phyloP scores from a whole-genome alignment of 2,797 vertebrate genomes.

The Diplodus sargus region DNA sequence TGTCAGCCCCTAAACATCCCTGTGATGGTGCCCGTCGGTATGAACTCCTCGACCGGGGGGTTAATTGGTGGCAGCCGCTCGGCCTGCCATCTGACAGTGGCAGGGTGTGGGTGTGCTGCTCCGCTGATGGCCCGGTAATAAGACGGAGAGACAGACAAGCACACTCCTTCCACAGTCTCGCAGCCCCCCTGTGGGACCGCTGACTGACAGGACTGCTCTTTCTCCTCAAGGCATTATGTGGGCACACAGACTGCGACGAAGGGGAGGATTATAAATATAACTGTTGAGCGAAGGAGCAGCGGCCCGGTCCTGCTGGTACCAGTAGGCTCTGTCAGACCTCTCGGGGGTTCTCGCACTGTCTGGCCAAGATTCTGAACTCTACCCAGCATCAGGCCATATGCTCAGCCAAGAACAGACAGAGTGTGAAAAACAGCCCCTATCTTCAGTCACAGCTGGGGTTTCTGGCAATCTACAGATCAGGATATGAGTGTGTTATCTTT shows the following conservation, averaged over 20 bases:
- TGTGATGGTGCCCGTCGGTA: slow-evolving; percentile 47
- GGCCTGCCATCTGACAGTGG: slow-evolving; percentile 61
- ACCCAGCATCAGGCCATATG: slow-evolving; percentile 9
- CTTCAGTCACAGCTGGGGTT: slow-evolving; percentile 12
- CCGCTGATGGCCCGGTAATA: slow-evolving; percentile 70
- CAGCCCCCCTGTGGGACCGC: slow-evolving; percentile 41
- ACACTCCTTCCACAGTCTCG: slow-evolving; percentile 41
- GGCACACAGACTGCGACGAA: slow-evolving; percentile 24
- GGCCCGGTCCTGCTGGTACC: slow-evolving; percentile 31
- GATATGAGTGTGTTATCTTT: neutral
- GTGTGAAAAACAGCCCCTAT: slow-evolving; percentile 20
- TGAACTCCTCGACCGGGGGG: slow-evolving; percentile 60
- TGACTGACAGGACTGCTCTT: slow-evolving; percentile 73
- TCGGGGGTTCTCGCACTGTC: slow-evolving; percentile 1
- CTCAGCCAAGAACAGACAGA: slow-evolving; percentile 26
- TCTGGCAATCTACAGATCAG: slow-evolving; percentile 1
- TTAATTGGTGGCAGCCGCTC: slow-evolving; percentile 78
- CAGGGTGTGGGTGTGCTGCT: slow-evolving; percentile 68
- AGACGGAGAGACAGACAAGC: slow-evolving; percentile 55
- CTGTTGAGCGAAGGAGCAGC: slow-evolving; percentile 18
- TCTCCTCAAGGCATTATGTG: slow-evolving; percentile 54
- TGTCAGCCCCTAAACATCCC: slow-evolving; percentile 41
- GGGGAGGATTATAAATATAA: slow-evolving; percentile 54
- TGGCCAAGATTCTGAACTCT: slow-evolving; percentile 8
- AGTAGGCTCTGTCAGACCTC: slow-evolving; percentile 28